Evolutionary conservation across 2,797 vertebrate species (phyloP).

Genomic region (Dryobates pubescens): DNA sequence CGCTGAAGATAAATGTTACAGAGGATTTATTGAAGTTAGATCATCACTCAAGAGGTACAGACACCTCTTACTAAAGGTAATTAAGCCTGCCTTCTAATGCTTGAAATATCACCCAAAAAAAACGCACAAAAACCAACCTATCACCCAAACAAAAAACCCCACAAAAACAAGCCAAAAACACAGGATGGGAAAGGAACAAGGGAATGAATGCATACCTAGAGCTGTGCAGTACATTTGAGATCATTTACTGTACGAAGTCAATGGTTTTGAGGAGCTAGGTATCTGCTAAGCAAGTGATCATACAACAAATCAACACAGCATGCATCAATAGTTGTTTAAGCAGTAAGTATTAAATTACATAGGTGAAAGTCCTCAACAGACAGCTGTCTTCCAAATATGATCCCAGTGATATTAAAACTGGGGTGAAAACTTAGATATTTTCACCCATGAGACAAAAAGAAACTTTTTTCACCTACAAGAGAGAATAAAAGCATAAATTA

Average conservation of each 20-base stretch:
- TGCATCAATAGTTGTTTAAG: background rate
- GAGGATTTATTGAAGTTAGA: background rate
- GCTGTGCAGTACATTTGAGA: background rate
- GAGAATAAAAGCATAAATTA: background rate
- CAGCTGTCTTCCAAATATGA: background rate
- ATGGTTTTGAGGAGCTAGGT: background rate
- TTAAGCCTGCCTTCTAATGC: background rate
- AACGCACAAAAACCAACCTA: background rate
- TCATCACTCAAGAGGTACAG: background rate
- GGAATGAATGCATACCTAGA: background rate
- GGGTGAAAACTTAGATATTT: background rate
- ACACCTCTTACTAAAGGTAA: background rate
- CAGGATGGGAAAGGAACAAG: background rate
- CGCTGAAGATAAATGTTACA: background rate
- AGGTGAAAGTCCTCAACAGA: background rate
- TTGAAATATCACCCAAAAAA: background rate
- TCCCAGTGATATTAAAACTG: accelerated
- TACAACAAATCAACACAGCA: background rate
- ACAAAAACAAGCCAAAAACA: no score
- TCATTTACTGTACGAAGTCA: background rate
- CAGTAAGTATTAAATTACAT: background rate
- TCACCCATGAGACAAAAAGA: background rate
- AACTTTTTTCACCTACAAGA: background rate
- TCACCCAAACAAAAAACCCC: background rate
- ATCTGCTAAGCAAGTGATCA: background rate